These are phyloP conservation scores for Podiceps cristatus DNA, from an alignment of 2,113 vertebrate genomes.

Conservation along the genomic window DNA sequence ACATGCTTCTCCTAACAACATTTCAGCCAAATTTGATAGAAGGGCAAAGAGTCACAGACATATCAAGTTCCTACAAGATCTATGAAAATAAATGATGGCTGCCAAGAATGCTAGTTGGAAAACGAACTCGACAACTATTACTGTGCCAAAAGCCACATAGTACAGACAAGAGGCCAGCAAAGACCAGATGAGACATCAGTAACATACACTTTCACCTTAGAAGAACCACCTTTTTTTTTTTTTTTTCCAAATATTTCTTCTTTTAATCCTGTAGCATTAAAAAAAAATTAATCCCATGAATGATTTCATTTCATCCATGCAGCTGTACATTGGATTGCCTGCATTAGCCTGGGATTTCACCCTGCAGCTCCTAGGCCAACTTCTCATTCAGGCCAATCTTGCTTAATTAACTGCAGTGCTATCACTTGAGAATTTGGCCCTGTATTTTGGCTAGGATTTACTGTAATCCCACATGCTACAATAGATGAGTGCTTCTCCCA, in stretches of 20 bases:
- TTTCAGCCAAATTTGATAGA: slow-evolving; percentile 4
- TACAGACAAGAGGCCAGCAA: not conserved
- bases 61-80: not conserved
- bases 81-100: not conserved
- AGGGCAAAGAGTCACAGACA: not conserved
- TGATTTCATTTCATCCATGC: not conserved
- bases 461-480: not conserved
- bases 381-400: not conserved
- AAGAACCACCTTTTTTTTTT: not conserved
- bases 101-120: slow-evolving; percentile 7
- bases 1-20: not conserved
- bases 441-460: not conserved
- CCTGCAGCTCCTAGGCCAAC: not conserved
- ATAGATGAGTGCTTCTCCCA: not conserved
- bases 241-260: not conserved
- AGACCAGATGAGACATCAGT: not conserved
- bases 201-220: not conserved
- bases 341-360: not conserved
- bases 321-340: not conserved
- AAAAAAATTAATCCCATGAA: not conserved
- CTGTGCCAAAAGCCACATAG: not conserved
- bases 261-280: not conserved
- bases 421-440: not conserved
- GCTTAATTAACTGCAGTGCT: not conserved
- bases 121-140: not conserved